These are phyloP conservation scores for Phocoena phocoena DNA, from an alignment of 2,113 vertebrate genomes.

Conservation along the genomic window DNA sequence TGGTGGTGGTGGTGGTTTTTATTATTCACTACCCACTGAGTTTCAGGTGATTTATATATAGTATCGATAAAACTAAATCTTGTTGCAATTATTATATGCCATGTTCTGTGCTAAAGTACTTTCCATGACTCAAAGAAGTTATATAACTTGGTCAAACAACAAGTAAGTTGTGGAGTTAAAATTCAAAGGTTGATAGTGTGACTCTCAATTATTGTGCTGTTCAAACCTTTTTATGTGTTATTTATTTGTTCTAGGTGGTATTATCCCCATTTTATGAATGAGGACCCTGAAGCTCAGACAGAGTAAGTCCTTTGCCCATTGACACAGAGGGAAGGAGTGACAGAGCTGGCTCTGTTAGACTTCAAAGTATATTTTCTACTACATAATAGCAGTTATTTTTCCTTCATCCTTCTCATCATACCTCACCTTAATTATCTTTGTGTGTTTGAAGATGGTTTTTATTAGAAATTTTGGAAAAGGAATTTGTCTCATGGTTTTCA, in stretches of 20 bases:
- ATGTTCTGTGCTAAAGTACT: slow-evolving; percentile 13
- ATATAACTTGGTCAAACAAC: slow-evolving; percentile 10
- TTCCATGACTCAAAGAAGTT: neutral
- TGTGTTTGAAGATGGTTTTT: neutral
- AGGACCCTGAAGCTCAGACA: neutral
- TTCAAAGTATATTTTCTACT: neutral
- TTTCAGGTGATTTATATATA: neutral
- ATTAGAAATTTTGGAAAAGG: slow-evolving; percentile 33
- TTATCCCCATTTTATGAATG: neutral
- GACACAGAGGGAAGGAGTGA: neutral
- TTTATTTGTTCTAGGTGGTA: neutral
- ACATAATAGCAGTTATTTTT: neutral
- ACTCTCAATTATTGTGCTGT: neutral
- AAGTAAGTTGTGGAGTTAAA: neutral
- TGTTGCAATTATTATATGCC: neutral
- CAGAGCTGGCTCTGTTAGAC: neutral
- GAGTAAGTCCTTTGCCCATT: neutral
- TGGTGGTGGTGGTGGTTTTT: neutral
- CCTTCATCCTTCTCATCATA: neutral
- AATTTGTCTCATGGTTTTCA: slow-evolving; percentile 13
- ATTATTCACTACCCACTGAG: neutral
- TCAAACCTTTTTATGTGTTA: neutral
- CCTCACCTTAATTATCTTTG: neutral
- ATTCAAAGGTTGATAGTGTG: neutral
- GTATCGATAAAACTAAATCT: neutral